phyloP scores from a whole-genome alignment of 2,888 invertebrate species.

The Pheosia tremula region DNA sequence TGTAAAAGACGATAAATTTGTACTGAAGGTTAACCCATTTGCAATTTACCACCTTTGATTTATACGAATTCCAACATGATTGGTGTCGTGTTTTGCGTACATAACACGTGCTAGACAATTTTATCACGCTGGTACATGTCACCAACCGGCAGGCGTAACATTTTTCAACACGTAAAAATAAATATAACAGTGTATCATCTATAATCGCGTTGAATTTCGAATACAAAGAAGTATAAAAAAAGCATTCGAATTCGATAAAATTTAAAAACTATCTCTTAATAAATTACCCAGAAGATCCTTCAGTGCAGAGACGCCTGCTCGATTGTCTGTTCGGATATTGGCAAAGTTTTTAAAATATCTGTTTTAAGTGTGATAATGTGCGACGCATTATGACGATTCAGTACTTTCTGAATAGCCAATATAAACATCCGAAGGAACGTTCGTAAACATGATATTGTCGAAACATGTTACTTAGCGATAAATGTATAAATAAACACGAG shows the following conservation, averaged over 20 bases:
- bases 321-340: background rate
- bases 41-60: constrained; percentile 38
- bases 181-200: no score
- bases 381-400: no score
- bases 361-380: no score
- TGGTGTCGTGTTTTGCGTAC: constrained; percentile 32
- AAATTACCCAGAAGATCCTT: background rate
- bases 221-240: no score
- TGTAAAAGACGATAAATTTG: constrained; percentile 17
- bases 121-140: constrained; percentile 14
- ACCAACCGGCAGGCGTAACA: constrained; percentile 7
- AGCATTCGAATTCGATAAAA: no score
- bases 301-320: background rate
- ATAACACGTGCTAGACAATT: constrained; percentile 28
- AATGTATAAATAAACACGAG: constrained; percentile 42
- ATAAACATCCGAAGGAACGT: background rate
- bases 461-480: constrained; percentile 37
- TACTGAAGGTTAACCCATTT: constrained; percentile 33
- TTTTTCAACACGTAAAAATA: background rate
- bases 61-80: constrained; percentile 39
- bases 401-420: background rate
- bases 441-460: constrained; percentile 24
- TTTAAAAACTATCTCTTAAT: no score
- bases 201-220: no score
- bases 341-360: no score